phyloP scores from a whole-genome alignment of 2,888 invertebrate genomes.

The Mesorhabditis belari region DNA sequence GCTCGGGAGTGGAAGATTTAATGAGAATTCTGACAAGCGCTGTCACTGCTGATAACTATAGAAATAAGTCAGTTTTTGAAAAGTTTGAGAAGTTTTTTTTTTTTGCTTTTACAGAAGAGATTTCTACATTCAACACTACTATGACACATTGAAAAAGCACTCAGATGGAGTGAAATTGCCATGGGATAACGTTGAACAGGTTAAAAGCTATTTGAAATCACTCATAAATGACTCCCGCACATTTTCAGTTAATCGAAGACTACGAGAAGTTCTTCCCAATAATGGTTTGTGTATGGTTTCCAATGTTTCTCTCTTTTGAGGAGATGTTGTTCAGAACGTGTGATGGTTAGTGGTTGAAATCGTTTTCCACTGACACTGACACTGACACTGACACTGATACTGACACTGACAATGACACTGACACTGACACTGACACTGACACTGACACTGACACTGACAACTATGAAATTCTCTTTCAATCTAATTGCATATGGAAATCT shows the following conservation, averaged over 20 bases:
- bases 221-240: neutral
- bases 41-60: neutral
- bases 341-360: neutral
- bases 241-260: neutral
- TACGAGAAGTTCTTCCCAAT: neutral
- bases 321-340: neutral
- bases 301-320: neutral
- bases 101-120: neutral
- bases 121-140: neutral
- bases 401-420: too few species aligned
- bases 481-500: too few species aligned
- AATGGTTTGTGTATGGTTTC: neutral
- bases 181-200: neutral
- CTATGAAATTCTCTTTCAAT: too few species aligned
- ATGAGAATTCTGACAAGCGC: neutral
- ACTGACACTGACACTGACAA: too few species aligned
- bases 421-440: too few species aligned
- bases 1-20: neutral
- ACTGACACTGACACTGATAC: too few species aligned
- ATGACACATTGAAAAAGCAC: neutral
- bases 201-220: neutral
- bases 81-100: neutral
- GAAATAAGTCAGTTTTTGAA: neutral
- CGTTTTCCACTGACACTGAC: too few species aligned
- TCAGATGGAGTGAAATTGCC: neutral